Evolutionary conservation across 1,140 invertebrate species (phyloP), one percentile per base, ranked within the genome.

Genomic region (Aleiodes sp.): DNA sequence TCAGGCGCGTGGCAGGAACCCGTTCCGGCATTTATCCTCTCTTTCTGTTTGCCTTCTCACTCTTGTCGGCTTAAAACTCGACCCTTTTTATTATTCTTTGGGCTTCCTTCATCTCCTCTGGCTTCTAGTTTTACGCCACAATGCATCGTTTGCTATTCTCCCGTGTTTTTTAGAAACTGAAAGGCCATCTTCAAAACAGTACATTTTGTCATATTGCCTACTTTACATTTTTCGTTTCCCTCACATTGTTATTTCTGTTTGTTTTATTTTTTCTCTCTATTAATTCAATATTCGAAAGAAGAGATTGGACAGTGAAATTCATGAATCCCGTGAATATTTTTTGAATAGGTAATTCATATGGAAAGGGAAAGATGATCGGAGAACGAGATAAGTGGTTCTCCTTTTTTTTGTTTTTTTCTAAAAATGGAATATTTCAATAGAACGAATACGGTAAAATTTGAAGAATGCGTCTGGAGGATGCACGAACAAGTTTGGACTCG

Each of bases 91-190:
- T 71, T 62, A 70, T 70, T 65, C 57, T 63, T 16, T 28, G 10
- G 24, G 24, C 19, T 16, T 29, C 12, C 59, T 21, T 12, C 31
- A 16, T 21, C 33, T 66, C 6, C 16, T 66, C 72, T 71, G 68
- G 78, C 82, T 83, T 74, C 82, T 78, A 75, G 81, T 82, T 76
- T 82, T 84, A 82, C 82, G 80, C 80, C 26, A 56, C 43, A 46
- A 43, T 19, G 14, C 21, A 24, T 4, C 24, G 8, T 52, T 68
- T 62, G 24, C 14, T 62, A 68, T 68, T 60, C 65, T 33, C 28
- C 19, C 19, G n/a, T n/a, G n/a, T n/a, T n/a, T n/a, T n/a, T n/a
- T n/a, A n/a, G n/a, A n/a, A n/a, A n/a, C n/a, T n/a, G n/a, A n/a
- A n/a, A n/a, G n/a, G n/a, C n/a, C 6, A 19, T 4, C 6, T 2